Conservation (phyloP, 2,888 invertebrate species). For the Tillus elongatus region DNA sequence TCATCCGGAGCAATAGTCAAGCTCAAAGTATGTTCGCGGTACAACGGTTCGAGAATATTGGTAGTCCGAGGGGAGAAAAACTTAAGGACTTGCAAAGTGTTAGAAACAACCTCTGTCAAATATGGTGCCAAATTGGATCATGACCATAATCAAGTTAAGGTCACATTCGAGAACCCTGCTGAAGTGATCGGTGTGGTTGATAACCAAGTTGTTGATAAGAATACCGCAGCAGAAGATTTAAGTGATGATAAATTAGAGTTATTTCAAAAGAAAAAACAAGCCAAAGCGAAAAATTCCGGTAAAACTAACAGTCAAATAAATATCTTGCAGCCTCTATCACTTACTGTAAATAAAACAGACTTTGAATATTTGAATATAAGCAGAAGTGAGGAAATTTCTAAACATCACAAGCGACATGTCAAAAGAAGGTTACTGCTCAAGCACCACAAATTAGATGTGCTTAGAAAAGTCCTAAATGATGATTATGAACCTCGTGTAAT, state of each 20-base stretch:
- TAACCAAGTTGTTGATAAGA: conserved; percentile 20
- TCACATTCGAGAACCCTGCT: conserved; percentile 51
- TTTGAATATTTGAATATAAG: neutral
- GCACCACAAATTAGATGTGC: no score
- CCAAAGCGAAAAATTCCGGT: conserved; percentile 5
- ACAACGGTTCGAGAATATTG: conserved; percentile 67
- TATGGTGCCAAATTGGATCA: conserved; percentile 51
- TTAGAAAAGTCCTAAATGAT: no score
- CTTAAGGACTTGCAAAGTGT: conserved; percentile 66
- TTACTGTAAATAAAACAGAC: no score
- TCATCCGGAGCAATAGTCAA: conserved; percentile 68
- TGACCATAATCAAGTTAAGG: conserved; percentile 45
- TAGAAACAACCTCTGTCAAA: conserved; percentile 60
- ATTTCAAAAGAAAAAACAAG: no score
- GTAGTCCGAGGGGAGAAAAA: conserved; percentile 73
- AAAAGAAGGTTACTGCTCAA: conserved; percentile 12
- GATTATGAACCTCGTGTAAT: conserved; percentile 4
- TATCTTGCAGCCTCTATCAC: no score
- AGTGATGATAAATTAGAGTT: conserved; percentile 23
- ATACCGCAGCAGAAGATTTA: conserved; percentile 26
- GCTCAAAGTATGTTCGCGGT: conserved; percentile 71
- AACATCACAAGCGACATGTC: conserved; percentile 21
- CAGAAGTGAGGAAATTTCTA: conserved; percentile 9
- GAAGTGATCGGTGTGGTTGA: conserved; percentile 39
- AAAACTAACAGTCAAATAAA: neutral